These are phyloP conservation scores for Volucella zonaria DNA, from an alignment of 2,888 invertebrate species.

Conservation along the genomic window DNA sequence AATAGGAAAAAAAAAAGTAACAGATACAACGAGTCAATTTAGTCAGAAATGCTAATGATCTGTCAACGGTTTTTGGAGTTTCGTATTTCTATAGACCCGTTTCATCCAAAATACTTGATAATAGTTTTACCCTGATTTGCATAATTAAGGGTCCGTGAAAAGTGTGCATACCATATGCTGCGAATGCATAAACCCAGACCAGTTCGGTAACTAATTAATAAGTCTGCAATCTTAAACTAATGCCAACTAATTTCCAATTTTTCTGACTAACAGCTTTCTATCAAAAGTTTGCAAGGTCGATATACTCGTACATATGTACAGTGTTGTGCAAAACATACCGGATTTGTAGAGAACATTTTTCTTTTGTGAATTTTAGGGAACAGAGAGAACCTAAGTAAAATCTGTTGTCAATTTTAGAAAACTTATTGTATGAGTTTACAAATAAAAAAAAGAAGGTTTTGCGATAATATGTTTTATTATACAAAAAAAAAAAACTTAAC, in stretches of 20 bases:
- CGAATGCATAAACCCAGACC: not conserved
- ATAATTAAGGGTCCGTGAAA: conserved; percentile 23
- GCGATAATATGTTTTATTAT: no score
- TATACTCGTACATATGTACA: not conserved
- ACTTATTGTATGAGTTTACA: no score
- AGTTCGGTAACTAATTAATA: not conserved
- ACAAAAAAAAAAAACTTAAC: no score
- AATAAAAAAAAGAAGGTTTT: no score
- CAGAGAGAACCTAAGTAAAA: no score
- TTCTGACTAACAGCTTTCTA: not conserved
- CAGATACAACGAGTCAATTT: conserved; percentile 43
- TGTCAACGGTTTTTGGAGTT: conserved; percentile 27
- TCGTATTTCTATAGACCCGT: conserved; percentile 27
- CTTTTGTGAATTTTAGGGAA: no score
- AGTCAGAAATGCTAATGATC: conserved; percentile 47
- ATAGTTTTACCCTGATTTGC: conserved; percentile 59
- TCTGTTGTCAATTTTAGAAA: no score
- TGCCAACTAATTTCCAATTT: not conserved
- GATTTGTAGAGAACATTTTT: no score
- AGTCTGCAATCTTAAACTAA: conserved; percentile 10
- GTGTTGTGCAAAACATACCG: no score
- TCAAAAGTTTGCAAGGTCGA: no score
- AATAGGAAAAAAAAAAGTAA: conserved; percentile 19
- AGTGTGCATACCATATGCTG: not conserved
- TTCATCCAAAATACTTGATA: conserved; percentile 24